Percentiles rank a stretch among this genome's conserved stretches.
Evolutionary conservation across 2,797 vertebrate genomes (phyloP).

Genomic region (Alosa sapidissima): DNA sequence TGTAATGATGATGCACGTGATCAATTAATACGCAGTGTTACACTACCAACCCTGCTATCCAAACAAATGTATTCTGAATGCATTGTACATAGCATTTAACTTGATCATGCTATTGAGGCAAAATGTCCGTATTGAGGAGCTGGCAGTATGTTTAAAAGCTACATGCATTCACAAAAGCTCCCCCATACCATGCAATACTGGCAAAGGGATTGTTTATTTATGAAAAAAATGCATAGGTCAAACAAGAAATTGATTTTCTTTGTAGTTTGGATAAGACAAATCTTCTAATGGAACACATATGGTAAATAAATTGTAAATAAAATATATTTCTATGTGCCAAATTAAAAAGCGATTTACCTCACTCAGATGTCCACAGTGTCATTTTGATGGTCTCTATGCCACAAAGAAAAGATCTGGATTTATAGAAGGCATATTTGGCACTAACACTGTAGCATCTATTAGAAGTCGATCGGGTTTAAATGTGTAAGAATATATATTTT

Average conservation of each 20-base stretch:
- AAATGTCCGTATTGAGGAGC: constrained; percentile 25
- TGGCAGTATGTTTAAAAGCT: not conserved
- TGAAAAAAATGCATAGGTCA: not conserved
- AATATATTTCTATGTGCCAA: constrained; percentile 63
- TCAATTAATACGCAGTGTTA: constrained; percentile 44
- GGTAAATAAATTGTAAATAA: constrained; percentile 74
- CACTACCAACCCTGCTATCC: constrained; percentile 35
- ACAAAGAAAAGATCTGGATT: not conserved
- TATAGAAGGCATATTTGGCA: too few relatives aligned
- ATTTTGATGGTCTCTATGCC: not conserved
- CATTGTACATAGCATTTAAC: constrained; percentile 57
- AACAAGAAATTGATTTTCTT: not conserved
- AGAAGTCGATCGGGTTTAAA: too few relatives aligned
- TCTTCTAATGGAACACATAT: constrained; percentile 21
- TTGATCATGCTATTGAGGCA: constrained; percentile 18
- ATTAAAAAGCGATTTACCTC: constrained; percentile 51
- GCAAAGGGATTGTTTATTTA: constrained; percentile 7
- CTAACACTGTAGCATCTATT: too few relatives aligned
- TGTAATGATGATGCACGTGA: constrained; percentile 53
- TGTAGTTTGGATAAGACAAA: constrained; percentile 17
- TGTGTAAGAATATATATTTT: too few relatives aligned
- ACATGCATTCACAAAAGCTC: constrained; percentile 38
- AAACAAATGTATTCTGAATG: constrained; percentile 50
- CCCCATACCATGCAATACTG: constrained; percentile 39
- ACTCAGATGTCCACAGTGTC: not conserved